Percentiles rank a stretch among this genome's conserved stretches.
Evolutionary conservation across 2,888 invertebrate species (phyloP).

Genomic region (Trisateles emortualis): DNA sequence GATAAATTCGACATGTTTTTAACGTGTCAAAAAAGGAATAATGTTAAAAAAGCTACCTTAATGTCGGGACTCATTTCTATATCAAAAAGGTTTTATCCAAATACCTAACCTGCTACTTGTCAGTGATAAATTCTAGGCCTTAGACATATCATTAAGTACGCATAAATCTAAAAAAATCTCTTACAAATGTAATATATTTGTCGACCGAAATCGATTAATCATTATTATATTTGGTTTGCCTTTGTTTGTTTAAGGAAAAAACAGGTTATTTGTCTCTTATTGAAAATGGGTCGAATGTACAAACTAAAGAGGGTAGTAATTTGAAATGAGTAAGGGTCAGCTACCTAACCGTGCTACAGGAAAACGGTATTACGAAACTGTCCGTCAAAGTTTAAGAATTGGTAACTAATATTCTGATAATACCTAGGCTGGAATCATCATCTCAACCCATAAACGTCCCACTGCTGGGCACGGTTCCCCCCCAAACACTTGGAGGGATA

Average conservation of each 20-base stretch:
- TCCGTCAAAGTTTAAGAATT: no score
- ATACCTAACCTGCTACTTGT: constrained; percentile 3
- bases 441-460: no score
- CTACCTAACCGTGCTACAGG: no score
- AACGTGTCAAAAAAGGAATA: no score
- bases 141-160: constrained; percentile 8
- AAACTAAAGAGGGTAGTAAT: no score
- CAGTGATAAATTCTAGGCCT: constrained; percentile 10
- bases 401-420: no score
- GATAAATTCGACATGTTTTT: no score
- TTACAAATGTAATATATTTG: constrained; percentile 3
- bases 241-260: constrained; percentile 5
- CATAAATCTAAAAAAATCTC: constrained; percentile 13
- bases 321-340: no score
- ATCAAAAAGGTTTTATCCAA: constrained; percentile 9
- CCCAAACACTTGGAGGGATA: no score
- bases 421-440: no score
- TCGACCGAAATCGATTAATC: constrained; percentile 7
- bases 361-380: no score
- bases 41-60: constrained; percentile 12
- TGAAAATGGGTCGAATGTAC: not conserved
- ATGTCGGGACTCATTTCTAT: constrained; percentile 21
- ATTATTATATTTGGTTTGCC: constrained; percentile 11
- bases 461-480: no score
- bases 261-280: not conserved